A percentile compares a stretch with the other conserved stretches of the same genome.
These are phyloP conservation scores for Patella depressa DNA, from an alignment of 2,888 invertebrate species.

Conservation along the genomic window DNA sequence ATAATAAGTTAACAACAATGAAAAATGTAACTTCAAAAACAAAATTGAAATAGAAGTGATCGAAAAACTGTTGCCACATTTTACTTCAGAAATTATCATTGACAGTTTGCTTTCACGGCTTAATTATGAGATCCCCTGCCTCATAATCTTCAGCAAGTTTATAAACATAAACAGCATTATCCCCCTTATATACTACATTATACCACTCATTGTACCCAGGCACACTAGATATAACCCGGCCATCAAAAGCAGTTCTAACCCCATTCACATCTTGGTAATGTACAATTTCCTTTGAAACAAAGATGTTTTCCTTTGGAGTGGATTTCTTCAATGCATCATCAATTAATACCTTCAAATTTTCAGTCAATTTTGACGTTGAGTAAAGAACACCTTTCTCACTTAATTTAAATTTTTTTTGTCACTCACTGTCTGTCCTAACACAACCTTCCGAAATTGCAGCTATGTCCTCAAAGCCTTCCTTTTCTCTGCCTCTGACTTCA, in stretches of 20 bases:
- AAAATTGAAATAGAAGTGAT: no score
- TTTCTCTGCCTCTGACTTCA: not conserved
- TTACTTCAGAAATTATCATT: no score
- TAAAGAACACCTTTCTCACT: not conserved
- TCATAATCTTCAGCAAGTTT: not conserved
- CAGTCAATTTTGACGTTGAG: not conserved
- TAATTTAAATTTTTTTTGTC: not conserved
- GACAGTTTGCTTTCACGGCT: no score
- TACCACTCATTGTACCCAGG: not conserved
- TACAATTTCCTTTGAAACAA: not conserved
- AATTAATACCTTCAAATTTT: not conserved
- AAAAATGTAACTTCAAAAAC: no score
- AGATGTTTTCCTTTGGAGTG: not conserved
- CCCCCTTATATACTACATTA: not conserved
- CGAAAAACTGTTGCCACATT: no score
- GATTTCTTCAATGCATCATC: not conserved
- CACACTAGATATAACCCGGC: not conserved
- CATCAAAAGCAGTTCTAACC: not conserved
- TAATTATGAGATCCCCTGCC: not conserved
- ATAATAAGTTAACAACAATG: no score
- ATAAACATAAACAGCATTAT: not conserved
- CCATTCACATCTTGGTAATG: not conserved
- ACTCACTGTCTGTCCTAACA: not conserved
- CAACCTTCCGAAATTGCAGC: not conserved
- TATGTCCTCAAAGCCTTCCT: not conserved